A percentile compares a stretch with the other conserved stretches of the same genome.
phyloP scores from a whole-genome alignment of 2,797 vertebrate genomes.

The Alosa sapidissima region DNA sequence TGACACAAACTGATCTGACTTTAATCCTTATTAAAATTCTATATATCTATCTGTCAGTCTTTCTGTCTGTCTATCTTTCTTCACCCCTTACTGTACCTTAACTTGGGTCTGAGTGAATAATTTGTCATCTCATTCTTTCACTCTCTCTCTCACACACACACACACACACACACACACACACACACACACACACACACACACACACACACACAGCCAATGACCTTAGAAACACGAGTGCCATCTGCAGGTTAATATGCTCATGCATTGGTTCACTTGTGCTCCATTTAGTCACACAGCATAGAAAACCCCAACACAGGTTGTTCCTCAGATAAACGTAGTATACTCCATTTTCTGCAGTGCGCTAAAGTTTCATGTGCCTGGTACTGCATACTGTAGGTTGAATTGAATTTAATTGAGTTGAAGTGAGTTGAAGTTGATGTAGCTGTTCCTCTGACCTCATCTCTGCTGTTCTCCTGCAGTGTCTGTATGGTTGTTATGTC shows the following conservation, averaged over 20 bases:
- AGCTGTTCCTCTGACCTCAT: not conserved
- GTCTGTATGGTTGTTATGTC: slow-evolving; percentile 91
- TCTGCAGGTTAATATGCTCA: not conserved
- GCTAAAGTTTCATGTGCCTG: not conserved
- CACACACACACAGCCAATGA: not conserved
- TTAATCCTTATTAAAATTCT: no score
- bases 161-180: no score
- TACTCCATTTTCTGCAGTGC: not conserved
- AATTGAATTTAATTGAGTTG: not conserved
- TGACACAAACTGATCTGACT: no score
- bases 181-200: not conserved
- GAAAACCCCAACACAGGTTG: no score
- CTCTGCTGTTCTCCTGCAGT: slow-evolving; percentile 66
- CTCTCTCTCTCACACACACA: no score
- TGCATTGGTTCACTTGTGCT: not conserved
- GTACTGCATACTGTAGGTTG: no score
- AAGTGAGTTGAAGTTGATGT: not conserved
- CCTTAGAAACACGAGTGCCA: not conserved
- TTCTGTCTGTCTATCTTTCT: not conserved
- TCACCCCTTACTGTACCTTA: no score
- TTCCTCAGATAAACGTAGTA: no score
- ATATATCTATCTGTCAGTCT: no score
- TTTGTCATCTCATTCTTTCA: not conserved
- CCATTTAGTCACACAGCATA: no score
- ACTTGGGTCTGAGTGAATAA: no score